Evolutionary conservation across 2,797 vertebrate species (phyloP).

Genomic region (Peromyscus eremicus): DNA sequence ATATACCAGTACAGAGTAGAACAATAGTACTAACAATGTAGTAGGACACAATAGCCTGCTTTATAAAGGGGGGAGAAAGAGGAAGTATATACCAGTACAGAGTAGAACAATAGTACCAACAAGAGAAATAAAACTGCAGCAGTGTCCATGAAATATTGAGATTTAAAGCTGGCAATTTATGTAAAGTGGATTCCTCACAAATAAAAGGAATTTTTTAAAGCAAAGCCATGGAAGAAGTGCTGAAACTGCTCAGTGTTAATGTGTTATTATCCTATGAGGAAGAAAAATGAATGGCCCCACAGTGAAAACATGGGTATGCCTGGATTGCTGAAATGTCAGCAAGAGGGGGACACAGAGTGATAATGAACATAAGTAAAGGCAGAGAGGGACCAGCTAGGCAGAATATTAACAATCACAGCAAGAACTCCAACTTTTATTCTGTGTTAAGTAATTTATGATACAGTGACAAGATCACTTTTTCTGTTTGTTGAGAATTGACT

Average conservation of each 20-base stretch:
- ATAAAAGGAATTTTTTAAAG: not conserved
- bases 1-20: not conserved
- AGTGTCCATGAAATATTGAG: not conserved
- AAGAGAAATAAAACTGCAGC: not conserved
- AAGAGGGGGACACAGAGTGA: not conserved
- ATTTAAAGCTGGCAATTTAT: not conserved
- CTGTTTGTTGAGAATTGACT: not conserved
- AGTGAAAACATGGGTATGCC: not conserved
- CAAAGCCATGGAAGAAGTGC: not conserved
- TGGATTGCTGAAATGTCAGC: not conserved
- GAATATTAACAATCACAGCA: not conserved
- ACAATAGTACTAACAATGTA: not conserved
- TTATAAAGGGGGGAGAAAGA: not conserved
- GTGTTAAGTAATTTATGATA: not conserved
- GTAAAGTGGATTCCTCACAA: not conserved
- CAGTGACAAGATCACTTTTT: not conserved
- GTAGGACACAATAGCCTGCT: not conserved
- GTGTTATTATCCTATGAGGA: not conserved
- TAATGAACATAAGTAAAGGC: not conserved
- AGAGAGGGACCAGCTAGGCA: not conserved
- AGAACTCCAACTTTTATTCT: not conserved
- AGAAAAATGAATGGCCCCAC: not conserved
- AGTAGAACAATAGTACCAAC: not conserved
- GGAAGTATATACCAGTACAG: not conserved
- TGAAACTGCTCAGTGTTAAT: not conserved